Percentiles rank a stretch among this genome's conserved stretches.
These are phyloP conservation scores for Drosophila setosimentum DNA, from an alignment of 2,888 invertebrate genomes.

Conservation along the genomic window DNA sequence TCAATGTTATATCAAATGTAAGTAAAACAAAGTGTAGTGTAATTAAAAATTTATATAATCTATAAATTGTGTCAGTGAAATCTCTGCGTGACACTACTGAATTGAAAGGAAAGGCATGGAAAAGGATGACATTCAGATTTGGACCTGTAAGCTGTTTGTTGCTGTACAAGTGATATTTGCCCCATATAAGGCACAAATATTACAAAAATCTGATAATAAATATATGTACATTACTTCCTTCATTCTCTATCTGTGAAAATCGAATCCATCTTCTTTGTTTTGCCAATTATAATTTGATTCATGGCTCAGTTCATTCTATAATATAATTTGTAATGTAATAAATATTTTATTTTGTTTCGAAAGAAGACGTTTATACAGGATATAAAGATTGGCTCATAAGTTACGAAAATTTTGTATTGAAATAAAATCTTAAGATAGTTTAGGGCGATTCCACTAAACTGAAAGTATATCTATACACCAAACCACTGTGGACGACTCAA, in stretches of 20 bases:
- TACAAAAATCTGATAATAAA: not conserved
- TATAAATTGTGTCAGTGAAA: slow-evolving; percentile 9
- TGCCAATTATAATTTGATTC: not conserved
- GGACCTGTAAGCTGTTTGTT: not conserved
- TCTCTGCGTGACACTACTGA: slow-evolving; percentile 19
- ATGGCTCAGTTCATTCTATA: not conserved
- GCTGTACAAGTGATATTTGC: not conserved
- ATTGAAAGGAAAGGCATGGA: not conserved
- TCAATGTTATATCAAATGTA: not conserved
- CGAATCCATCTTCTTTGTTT: not conserved
- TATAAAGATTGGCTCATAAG: not conserved
- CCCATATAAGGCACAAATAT: not conserved
- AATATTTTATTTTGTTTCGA: not conserved
- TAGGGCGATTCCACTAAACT: not conserved
- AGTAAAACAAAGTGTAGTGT: not conserved
- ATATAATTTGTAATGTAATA: not conserved
- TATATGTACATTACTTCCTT: too few species aligned
- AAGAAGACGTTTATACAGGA: not conserved
- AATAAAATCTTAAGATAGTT: not conserved
- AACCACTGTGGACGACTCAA: not conserved
- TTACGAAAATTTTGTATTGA: not conserved
- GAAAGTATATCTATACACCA: not conserved
- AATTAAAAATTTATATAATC: slow-evolving; percentile 15
- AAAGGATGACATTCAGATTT: not conserved
- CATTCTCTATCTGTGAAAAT: not conserved